Percentiles rank a stretch among this genome's conserved stretches.
phyloP scores from a whole-genome alignment of 2,888 invertebrate genomes.

The Torymus texanus region DNA sequence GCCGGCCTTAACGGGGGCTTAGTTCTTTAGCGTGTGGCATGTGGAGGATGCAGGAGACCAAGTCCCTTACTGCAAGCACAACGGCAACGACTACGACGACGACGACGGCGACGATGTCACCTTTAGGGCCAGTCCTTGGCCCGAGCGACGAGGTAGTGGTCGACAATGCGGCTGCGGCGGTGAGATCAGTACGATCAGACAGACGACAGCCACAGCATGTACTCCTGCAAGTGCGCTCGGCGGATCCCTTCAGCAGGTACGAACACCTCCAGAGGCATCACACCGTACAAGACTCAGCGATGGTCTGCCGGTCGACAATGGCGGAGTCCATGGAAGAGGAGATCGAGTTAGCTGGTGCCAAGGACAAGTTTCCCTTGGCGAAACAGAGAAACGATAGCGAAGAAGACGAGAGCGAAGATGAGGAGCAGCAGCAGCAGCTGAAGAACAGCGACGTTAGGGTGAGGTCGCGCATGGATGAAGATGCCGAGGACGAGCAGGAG shows the following conservation, averaged over 20 bases:
- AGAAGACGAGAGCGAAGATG: conserved; percentile 55
- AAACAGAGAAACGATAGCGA: conserved; percentile 58
- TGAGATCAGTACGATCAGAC: conserved; percentile 62
- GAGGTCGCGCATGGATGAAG: conserved; percentile 52
- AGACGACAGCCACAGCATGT: conserved; percentile 63
- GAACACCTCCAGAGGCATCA: conserved; percentile 61
- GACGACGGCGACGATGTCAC: conserved; percentile 63
- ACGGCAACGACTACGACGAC: conserved; percentile 43
- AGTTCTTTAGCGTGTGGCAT: background rate
- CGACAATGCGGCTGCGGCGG: conserved; percentile 59
- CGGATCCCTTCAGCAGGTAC: conserved; percentile 67
- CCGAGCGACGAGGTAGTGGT: conserved; percentile 59
- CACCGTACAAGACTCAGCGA: conserved; percentile 25
- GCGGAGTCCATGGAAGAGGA: conserved; percentile 37
- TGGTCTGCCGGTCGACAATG: conserved; percentile 2
- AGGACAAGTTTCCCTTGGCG: conserved; percentile 28
- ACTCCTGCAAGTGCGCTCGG: conserved; percentile 68
- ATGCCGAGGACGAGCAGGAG: conserved; percentile 60
- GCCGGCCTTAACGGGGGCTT: conserved; percentile 18
- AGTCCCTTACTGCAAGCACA: background rate
- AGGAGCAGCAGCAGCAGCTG: too few species aligned
- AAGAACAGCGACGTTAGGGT: conserved; percentile 11
- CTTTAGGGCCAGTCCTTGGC: conserved; percentile 65
- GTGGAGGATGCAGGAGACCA: conserved; percentile 45
- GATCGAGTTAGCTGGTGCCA: conserved; percentile 25